phyloP scores from a whole-genome alignment of 2,113 vertebrate genomes.

The Myotis davidii region DNA sequence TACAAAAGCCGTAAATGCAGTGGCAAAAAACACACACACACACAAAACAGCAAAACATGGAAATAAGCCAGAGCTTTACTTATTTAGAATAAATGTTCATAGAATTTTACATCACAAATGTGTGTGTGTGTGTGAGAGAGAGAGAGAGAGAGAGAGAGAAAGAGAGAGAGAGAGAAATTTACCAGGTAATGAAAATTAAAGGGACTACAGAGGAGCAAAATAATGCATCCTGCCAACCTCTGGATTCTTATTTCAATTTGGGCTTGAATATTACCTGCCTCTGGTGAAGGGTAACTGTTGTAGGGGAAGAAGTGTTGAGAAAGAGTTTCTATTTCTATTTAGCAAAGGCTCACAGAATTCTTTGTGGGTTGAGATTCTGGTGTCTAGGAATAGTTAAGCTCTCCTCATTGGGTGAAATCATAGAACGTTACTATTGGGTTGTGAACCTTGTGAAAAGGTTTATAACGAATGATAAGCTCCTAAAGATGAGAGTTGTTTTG shows the following conservation, averaged over 20 bases:
- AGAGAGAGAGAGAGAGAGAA: neutral
- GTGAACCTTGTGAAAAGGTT: neutral
- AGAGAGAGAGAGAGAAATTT: neutral
- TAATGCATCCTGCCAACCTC: neutral
- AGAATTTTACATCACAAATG: neutral
- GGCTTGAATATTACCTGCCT: neutral
- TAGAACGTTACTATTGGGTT: neutral
- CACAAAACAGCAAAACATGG: neutral
- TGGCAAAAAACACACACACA: neutral
- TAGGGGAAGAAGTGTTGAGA: neutral
- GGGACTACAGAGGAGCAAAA: neutral
- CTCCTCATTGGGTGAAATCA: neutral
- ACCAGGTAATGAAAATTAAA: neutral
- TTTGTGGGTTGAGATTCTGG: neutral
- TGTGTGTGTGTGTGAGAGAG: neutral
- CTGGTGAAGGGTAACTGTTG: neutral
- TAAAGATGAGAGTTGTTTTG: neutral
- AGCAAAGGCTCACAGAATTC: neutral
- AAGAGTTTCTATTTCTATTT: neutral
- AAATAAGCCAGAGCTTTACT: neutral
- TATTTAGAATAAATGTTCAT: slow-evolving; percentile 45
- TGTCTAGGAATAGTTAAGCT: neutral
- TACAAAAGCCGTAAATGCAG: slow-evolving; percentile 4
- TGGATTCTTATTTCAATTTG: neutral
- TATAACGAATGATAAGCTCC: neutral